These are phyloP conservation scores for Ailuropoda melanoleuca DNA, from an alignment of 2,113 vertebrate genomes.

Conservation along the genomic window DNA sequence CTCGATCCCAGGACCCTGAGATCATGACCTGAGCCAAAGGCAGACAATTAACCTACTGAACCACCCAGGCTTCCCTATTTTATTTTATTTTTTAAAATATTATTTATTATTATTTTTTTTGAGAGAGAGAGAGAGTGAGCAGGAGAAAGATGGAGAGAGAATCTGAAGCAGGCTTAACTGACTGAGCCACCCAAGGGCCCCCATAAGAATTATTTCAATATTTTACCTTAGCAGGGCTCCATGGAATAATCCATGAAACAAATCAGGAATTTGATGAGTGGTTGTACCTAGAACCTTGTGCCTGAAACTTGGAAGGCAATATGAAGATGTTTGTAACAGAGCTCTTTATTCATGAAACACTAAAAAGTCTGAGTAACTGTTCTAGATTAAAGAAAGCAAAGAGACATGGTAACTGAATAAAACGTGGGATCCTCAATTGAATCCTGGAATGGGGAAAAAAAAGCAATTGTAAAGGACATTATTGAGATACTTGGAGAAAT, in stretches of 20 bases:
- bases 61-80: no score
- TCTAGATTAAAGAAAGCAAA: constrained; percentile 13
- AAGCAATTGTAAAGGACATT: neutral
- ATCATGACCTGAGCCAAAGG: neutral
- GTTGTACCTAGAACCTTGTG: neutral
- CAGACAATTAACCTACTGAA: no score
- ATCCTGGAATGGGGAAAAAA: neutral
- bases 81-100: no score
- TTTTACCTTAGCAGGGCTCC: neutral
- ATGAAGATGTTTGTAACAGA: neutral
- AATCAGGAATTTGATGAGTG: neutral
- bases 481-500: neutral
- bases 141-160: neutral
- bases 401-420: neutral
- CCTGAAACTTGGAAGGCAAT: neutral
- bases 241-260: neutral
- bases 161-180: neutral
- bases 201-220: neutral
- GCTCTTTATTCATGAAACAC: neutral
- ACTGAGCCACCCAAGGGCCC: neutral
- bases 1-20: neutral
- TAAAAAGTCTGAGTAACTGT: neutral
- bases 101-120: no score
- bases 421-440: neutral
- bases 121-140: neutral